Conservation (phyloP, 2,888 invertebrate species). For the Sminthurinus aureus region DNA sequence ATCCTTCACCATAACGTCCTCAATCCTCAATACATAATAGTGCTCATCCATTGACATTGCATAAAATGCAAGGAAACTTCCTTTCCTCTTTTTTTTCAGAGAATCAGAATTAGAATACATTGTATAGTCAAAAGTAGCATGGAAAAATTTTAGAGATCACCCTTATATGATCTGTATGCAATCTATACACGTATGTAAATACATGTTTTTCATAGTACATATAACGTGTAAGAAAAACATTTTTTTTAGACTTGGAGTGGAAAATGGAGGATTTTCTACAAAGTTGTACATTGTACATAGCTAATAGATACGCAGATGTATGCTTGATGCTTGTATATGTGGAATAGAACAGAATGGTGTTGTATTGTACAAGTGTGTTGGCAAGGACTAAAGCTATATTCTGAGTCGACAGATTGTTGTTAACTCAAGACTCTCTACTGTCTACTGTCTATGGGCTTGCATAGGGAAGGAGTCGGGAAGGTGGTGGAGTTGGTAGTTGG, state of each 20-base stretch:
- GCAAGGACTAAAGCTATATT: too few relatives aligned
- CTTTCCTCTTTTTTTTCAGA: background rate
- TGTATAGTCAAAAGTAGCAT: too few relatives aligned
- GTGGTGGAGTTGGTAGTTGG: background rate
- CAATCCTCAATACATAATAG: too few relatives aligned
- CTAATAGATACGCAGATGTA: background rate
- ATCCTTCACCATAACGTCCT: background rate
- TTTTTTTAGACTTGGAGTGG: too few relatives aligned
- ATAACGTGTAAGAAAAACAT: too few relatives aligned
- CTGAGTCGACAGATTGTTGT: background rate
- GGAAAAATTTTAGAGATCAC: too few relatives aligned
- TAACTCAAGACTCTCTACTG: background rate
- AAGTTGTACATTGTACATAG: background rate
- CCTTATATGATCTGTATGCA: too few relatives aligned
- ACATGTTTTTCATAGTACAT: too few relatives aligned
- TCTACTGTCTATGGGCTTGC: background rate
- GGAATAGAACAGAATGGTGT: background rate
- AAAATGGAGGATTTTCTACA: too few relatives aligned
- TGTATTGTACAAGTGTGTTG: background rate
- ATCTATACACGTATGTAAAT: too few relatives aligned
- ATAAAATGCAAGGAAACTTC: background rate
- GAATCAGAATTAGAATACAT: background rate
- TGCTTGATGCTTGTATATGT: background rate
- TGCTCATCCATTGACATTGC: too few relatives aligned
- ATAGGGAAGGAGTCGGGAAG: background rate